Evolutionary conservation across 2,888 invertebrate genomes (phyloP).

Genomic region (Troides aeacus): DNA sequence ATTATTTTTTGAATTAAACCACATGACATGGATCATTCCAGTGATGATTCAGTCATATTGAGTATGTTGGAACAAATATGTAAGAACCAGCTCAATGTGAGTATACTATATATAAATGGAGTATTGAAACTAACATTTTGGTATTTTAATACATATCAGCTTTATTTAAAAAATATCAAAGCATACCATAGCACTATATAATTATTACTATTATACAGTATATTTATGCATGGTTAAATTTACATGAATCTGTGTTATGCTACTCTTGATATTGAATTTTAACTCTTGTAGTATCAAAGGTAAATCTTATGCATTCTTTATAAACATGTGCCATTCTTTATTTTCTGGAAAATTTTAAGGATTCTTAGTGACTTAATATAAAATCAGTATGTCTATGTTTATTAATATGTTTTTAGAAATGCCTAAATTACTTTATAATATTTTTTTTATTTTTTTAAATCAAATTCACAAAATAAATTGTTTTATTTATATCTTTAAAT

Average conservation of each 20-base stretch:
- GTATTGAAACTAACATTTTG: not conserved
- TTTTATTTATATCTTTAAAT: not conserved
- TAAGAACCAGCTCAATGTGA: not conserved
- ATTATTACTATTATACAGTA: too few relatives aligned
- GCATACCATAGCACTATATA: too few relatives aligned
- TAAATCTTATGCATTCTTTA: not conserved
- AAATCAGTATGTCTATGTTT: not conserved
- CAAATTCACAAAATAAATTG: not conserved
- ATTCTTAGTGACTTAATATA: not conserved
- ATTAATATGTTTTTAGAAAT: not conserved
- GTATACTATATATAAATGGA: not conserved
- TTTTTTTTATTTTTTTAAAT: not conserved
- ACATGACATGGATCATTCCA: not conserved
- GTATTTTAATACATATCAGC: slow-evolving; percentile 11
- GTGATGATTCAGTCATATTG: slow-evolving; percentile 10
- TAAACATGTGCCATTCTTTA: slow-evolving; percentile 21
- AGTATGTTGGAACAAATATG: not conserved
- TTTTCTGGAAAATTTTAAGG: not conserved
- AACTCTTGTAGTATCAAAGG: not conserved
- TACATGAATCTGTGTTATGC: not conserved
- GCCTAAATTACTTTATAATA: slow-evolving; percentile 1
- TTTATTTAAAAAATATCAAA: not conserved
- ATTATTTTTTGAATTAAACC: not conserved
- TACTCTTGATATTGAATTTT: not conserved
- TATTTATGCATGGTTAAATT: too few relatives aligned